Base-by-base conservation (phyloP, 2,797 vertebrate species). In the Sebastolobus altivelis region DNA sequence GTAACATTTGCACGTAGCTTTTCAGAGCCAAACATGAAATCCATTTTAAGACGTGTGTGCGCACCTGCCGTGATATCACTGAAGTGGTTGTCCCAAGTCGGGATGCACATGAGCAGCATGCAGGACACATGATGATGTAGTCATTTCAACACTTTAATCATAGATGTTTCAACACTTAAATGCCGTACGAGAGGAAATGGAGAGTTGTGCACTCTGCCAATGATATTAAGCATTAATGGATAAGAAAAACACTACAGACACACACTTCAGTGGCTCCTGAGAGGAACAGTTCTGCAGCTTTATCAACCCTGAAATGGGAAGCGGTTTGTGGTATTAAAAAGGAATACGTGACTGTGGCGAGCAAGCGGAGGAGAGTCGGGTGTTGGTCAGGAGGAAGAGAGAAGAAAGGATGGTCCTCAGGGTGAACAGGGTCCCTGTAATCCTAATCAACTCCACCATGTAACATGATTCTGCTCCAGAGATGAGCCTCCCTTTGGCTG, bases 281-380 rank as follows among this genome's bases (percentile, higher is more conserved):
- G 80, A 86, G 85, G 79, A 87, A 72, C 66, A 77, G 74, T 77
- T 83, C 77, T 73, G 71, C 82, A 82, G 89, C 65, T 90, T 90
- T 89, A 91, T 91, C 85, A 87, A 80, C 87, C 89, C 84, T 85
- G 86, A 91, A 90, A 93, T 90, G 72, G 80, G 54, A 89, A 86
- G 78, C 65, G 61, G 84, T 90, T 90, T 89, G 85, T 79, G 76
- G 85, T 81, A 84, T 88, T 91, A 88, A 90, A 87, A 88, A 83
- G 66, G 61, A 83, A 85, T 68, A 86, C 35, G 72, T 81, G 84
- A 77, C 74, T 76, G 80, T 84, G 71, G 78, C 74, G 33, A 70
- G 80, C 25, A 59, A 73, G 71, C 16, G 2, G 61, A 74, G 66
- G 72, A 5, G 33, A 31, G 37, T 6, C 12, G 58, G 46, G 54